Base-by-base conservation (phyloP, 2,113 vertebrate genomes). In the Trichechus manatus region DNA sequence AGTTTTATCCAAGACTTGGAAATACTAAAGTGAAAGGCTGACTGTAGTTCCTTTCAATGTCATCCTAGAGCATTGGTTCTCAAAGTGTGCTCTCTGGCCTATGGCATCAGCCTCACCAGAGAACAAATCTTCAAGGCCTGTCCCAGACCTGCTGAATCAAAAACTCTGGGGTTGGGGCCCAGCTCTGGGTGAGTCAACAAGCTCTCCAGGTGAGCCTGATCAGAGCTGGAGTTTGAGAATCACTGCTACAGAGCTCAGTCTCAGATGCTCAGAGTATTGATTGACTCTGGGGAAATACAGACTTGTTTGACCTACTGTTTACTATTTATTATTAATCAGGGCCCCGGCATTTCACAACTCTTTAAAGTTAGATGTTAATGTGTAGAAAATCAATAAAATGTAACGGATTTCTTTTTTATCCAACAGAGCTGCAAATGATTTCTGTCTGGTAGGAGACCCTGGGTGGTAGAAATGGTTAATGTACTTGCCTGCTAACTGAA, bases 21-120 rank as follows among this genome's bases (percentile, higher is more conserved):
- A 78, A 63, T 47, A 56, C 53, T 56, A 39, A 92, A 75, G 80
- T 64, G 83, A 88, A 87, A 94, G 39, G 72, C 77, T 66, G 64
- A 63, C 47, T 11, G 2, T 9, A 84, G 1, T 92, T 72, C 13
- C 33, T 94, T 83, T 92, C 42, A 50, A 29, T 50, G 78, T 9
- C 59, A 42, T 75, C n/a, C 39, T 56, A 53, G 64, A 90, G 27
- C n/a, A 66, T 29, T 74, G 22, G 6, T 39, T 89, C 83, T 93
- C 70, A 44, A 82, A 95, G 42, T 3, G 2, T 19, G 31, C 14
- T 61, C 59, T 22, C 42, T 72, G 19, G 29, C 36, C 61, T 64
- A 39, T 1, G 72, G 17, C 63, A 84, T 50, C 75, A 56, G 39
- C 22, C 68, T 78, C 47, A 19, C 27, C n/a, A 5, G 50, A 79